Conservation (phyloP, 2,113 vertebrate genomes). For the Meriones unguiculatus region DNA sequence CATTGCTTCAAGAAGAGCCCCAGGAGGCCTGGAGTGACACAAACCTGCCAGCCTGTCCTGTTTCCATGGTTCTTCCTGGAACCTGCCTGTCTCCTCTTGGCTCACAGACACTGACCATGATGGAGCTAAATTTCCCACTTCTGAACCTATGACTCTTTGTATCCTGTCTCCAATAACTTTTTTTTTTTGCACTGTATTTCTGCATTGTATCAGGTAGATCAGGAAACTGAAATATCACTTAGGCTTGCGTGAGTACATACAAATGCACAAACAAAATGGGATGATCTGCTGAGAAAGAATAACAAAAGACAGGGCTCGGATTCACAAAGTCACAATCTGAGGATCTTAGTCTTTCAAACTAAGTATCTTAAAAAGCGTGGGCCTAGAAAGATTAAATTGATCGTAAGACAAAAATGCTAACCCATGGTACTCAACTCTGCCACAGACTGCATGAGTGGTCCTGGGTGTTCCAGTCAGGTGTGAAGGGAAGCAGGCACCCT, state of each 20-base stretch:
- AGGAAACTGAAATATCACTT: constrained; percentile 51
- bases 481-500: constrained; percentile 50
- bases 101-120: background rate
- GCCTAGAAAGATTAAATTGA: background rate
- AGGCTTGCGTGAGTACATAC: background rate
- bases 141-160: background rate
- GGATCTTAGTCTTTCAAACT: background rate
- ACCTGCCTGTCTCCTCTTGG: background rate
- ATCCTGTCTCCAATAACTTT: background rate
- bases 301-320: constrained; percentile 9
- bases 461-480: constrained; percentile 50
- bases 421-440: constrained; percentile 6
- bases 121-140: background rate
- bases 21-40: background rate
- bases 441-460: background rate
- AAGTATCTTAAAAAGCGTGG: background rate
- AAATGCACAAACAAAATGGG: background rate
- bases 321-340: background rate
- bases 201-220: constrained; percentile 36
- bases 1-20: background rate
- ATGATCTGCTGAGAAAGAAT: constrained; percentile 32
- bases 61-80: background rate
- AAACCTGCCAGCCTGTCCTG: background rate
- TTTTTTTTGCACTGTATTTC: constrained; percentile 50
- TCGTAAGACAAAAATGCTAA: constrained; percentile 54